phyloP scores from a whole-genome alignment of 2,888 invertebrate genomes.

The Xanthia togata region DNA sequence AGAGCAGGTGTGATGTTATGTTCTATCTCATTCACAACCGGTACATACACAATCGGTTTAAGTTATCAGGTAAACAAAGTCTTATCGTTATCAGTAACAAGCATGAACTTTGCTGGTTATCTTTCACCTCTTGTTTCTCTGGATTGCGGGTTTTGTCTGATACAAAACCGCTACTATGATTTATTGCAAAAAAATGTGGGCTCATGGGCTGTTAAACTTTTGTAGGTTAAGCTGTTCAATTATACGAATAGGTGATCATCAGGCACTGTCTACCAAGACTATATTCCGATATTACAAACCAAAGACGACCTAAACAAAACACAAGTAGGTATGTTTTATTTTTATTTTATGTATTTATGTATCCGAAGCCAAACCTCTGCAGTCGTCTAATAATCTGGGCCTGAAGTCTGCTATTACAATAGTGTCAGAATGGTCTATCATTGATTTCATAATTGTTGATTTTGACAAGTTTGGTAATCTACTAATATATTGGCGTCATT shows the following conservation, averaged over 20 bases:
- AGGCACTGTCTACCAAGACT: too few relatives aligned
- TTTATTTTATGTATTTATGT: too few relatives aligned
- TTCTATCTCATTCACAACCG: background rate
- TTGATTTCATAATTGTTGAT: too few relatives aligned
- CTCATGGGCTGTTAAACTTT: background rate
- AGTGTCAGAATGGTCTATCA: too few relatives aligned
- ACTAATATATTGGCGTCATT: too few relatives aligned
- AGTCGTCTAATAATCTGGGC: background rate
- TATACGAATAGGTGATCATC: background rate
- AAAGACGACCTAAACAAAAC: too few relatives aligned
- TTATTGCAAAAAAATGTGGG: background rate
- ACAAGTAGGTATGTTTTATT: too few relatives aligned
- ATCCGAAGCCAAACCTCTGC: background rate
- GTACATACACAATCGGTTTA: too few relatives aligned
- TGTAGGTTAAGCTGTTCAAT: background rate
- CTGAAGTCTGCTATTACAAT: too few relatives aligned
- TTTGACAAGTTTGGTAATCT: too few relatives aligned
- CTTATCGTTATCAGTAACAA: slow-evolving; percentile 29
- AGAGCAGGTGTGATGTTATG: background rate
- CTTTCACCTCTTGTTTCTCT: background rate
- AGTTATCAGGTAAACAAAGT: slow-evolving; percentile 5
- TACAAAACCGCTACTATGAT: background rate
- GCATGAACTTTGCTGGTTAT: slow-evolving; percentile 22
- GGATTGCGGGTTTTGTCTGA: too few relatives aligned
- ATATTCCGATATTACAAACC: too few relatives aligned